phyloP scores from a whole-genome alignment of 2,888 invertebrate genomes.

The Synanthedon vespiformis region DNA sequence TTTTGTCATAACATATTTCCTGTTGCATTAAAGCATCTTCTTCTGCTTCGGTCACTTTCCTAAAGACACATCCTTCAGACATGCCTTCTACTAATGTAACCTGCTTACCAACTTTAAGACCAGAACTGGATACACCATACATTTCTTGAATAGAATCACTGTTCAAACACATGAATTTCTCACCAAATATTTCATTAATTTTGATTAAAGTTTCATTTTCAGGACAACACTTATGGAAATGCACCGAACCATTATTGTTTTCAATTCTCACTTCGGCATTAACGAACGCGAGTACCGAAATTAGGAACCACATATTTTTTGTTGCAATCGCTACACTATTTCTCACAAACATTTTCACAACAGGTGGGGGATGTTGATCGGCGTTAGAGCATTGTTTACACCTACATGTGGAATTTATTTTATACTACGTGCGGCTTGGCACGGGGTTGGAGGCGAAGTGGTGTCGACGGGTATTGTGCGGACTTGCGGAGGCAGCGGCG shows the following conservation, averaged over 20 bases:
- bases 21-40: constrained; percentile 11
- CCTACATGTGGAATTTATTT: not conserved
- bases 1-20: constrained; percentile 40
- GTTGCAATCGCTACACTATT: constrained; percentile 9
- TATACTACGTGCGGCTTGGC: constrained; percentile 7
- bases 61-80: constrained; percentile 29
- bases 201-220: constrained; percentile 37
- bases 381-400: constrained; percentile 40
- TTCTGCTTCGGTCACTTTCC: constrained; percentile 18
- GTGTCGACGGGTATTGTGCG: not conserved
- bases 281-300: constrained; percentile 27
- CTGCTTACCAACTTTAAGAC: constrained; percentile 30
- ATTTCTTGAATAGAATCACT: constrained; percentile 18
- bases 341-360: constrained; percentile 23
- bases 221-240: constrained; percentile 55
- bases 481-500: constrained; percentile 10
- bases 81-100: constrained; percentile 33
- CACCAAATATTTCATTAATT: constrained; percentile 17
- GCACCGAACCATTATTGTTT: constrained; percentile 15
- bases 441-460: constrained; percentile 5
- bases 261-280: constrained; percentile 13
- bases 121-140: constrained; percentile 28
- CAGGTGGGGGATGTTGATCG: constrained; percentile 46
- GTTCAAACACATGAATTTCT: constrained; percentile 36
- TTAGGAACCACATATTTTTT: constrained; percentile 36